Evolutionary conservation across 2,113 vertebrate genomes (phyloP), one percentile per base, ranked within the genome.

Genomic region (Ibidorhyncha struthersii): DNA sequence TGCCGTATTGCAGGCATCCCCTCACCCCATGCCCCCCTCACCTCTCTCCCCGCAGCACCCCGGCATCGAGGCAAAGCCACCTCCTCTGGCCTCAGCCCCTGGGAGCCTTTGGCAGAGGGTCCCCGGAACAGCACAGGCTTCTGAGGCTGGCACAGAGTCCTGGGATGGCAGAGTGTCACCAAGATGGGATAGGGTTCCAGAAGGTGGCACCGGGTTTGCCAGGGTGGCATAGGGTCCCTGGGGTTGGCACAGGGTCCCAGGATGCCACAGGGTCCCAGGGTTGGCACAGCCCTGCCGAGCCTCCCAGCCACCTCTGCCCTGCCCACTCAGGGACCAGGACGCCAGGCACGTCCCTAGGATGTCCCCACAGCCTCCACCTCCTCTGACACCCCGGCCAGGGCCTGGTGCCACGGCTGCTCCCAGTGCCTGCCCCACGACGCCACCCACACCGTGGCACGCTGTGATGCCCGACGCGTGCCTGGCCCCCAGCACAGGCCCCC

Each of bases 21-120:
- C 29, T 30, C 66, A 59, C 41, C 5, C 1, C 40, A 40, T 0
- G 0, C 17, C 23, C 15, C 29, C 41, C 20, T 69, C 4, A 4
- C 23, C 40, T 27, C 40, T 27, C 38, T 71, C 49, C 59, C 90
- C 3, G 1, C 4, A 3, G 73, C 62, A 83, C 23, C 38, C n/a
- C 1, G 0, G 32, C 49, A 40, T 15, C 0, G 0, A 50, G 9
- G 11, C 59, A 78, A 71, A 45, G 90, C 65, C 47, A 29, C 26
- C 25, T 55, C 34, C 30, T 32, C 61, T 50, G 71, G 12, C 19
- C 23, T 22, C 81, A 84, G 72, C 23, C 53, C 32, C 62, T 1
- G 0, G 36, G 14, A 1, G 2, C 19, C 49, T 61, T 77, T 50
- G 38, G 56, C 66, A 50, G 12, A 77, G 41, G 45, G 34, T 77